Conservation (phyloP, 2,113 vertebrate genomes). For the Caloenas nicobarica region DNA sequence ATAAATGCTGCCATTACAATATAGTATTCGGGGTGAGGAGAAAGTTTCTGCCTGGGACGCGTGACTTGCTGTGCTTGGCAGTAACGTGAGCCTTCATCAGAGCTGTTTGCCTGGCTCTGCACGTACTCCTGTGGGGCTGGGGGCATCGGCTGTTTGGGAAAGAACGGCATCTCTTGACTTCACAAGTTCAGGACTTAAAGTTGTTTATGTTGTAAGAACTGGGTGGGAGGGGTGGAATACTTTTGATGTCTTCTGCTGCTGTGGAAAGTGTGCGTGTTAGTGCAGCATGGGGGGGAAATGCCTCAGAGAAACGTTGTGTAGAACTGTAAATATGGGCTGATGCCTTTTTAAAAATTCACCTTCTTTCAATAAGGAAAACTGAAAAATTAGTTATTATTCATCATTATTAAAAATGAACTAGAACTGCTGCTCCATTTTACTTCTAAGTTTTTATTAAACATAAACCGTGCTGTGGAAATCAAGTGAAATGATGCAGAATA, state of each 20-base stretch:
- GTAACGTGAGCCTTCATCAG: not conserved
- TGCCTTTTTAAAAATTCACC: not conserved
- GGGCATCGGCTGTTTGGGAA: not conserved
- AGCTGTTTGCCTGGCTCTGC: not conserved
- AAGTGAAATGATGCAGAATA: not conserved
- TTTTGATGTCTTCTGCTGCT: not conserved
- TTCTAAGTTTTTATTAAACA: not conserved
- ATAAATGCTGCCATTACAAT: not conserved
- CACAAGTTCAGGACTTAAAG: not conserved
- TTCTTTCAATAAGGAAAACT: not conserved
- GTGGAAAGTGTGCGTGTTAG: rapidly evolving
- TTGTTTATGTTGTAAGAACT: not conserved
- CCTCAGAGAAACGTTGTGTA: not conserved
- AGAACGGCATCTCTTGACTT: not conserved
- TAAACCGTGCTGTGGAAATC: not conserved
- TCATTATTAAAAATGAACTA: not conserved
- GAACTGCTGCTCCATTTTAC: not conserved
- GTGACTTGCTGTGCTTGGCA: slow-evolving; percentile 6
- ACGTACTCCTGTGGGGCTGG: not conserved
- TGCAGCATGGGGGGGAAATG: not conserved
- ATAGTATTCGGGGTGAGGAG: not conserved
- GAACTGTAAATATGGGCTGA: not conserved
- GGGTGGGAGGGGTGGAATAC: not conserved
- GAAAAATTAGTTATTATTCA: not conserved
- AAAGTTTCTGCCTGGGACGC: not conserved